Base-by-base conservation (phyloP, 2,113 vertebrate genomes). In the Microcebus tavaratra region DNA sequence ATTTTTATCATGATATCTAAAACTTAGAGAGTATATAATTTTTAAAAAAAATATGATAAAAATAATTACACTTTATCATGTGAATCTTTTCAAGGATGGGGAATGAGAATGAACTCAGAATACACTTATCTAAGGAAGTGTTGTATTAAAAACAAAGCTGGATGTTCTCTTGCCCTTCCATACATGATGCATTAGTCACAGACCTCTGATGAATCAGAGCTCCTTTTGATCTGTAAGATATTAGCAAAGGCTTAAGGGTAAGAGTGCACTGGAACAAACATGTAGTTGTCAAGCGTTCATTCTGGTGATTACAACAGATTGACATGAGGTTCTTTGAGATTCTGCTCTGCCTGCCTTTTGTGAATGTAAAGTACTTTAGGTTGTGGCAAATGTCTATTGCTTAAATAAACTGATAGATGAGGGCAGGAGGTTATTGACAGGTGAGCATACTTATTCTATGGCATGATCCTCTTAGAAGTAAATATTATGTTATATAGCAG, bases 251-350 rank as follows among this genome's bases (percentile, higher is more conserved):
- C 78, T 21, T 29, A 72, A 80, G 48, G 67, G 75, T 53, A 90
- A 95, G 53, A 96, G 73, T 61, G 57, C 50, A 90, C 72, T 84
- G 39, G 42, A 90, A 88, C 45, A 95, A 92, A 93, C 84, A 76
- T 82, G 80, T 73, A 88, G 31, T 96, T 95, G 91, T 91, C 91
- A 97, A 92, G n/a, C 1, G 6, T 94, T 93, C 80, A 34, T 85
- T 97, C 73, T 79, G 67, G 57, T 88, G 82, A 95, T 82, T 70
- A 88, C 11, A 92, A 67, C 53, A 92, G 81, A 95, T 27, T 91
- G 93, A 76, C 84, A 75, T 45, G 50, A 68, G 29, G 23, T 87
- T 93, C 63, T 91, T 91, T 91, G 48, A 97, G 55, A 86, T n/a
- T 96, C 80, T 75, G 39, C 48, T 89, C 67, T 72, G 81, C 8